These are phyloP conservation scores for Sebastes glaucus DNA, from an alignment of 2,797 vertebrate genomes.

Conservation along the genomic window DNA sequence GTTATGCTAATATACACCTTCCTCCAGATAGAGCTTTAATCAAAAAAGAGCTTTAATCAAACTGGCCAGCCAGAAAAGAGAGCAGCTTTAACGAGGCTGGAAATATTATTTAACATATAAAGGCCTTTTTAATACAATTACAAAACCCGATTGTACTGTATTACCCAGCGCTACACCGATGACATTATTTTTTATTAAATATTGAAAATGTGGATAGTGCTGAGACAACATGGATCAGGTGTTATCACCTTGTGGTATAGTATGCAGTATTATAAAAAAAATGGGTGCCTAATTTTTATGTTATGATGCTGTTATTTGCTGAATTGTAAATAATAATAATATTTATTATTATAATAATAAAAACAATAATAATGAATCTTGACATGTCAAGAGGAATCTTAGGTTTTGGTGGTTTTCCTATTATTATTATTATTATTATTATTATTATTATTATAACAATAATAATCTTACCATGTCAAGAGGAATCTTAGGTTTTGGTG, in stretches of 20 bases:
- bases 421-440: too few relatives aligned
- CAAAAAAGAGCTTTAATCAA: conserved; percentile 84
- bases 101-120: conserved; percentile 48
- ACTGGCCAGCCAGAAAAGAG: conserved; percentile 86
- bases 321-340: neutral
- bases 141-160: neutral
- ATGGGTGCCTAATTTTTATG: neutral
- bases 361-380: conserved; percentile 38
- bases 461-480: conserved; percentile 43
- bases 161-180: neutral
- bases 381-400: conserved; percentile 53
- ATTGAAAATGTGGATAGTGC: neutral
- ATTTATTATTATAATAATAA: neutral
- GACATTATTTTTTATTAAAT: neutral
- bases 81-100: conserved; percentile 37
- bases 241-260: neutral
- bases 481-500: conserved; percentile 73
- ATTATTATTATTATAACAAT: neutral
- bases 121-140: neutral
- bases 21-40: conserved; percentile 91
- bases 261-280: neutral
- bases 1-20: conserved; percentile 97
- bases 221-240: neutral
- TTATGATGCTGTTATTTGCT: neutral
- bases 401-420: conserved; percentile 71